Base-by-base conservation (phyloP, 53 echinoderm and acorn worm species). In the Actinopyga echinites region DNA sequence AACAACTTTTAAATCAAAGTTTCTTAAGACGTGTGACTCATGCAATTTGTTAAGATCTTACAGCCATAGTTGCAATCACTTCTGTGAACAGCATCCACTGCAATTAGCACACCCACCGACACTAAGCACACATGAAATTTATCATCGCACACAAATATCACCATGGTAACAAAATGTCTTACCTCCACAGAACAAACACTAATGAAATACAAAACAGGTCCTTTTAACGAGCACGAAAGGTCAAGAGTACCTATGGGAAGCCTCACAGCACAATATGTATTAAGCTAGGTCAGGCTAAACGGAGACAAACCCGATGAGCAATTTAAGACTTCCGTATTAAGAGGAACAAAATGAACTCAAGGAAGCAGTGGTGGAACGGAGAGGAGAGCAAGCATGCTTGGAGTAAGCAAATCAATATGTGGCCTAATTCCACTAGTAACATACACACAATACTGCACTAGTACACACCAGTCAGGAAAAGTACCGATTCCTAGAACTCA, bases 81-180 rank as follows among this genome's bases (percentile, higher is more conserved):
- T 49, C 49, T 49, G 13, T 49, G 49, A 13, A 49, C 17, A 49
- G 49, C 49, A 49, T 49, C 49, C 15, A 49, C 49, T 49, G 49
- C 49, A 49, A 49, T 49, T 49, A 49, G 49, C 49, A 49, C 49
- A 49, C 49, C 49, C 15, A 49, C 49, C 15, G 13, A 17, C 17
- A 17, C 49, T 15, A 49, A 49, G 49, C 49, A 49, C 49, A 49
- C 49, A 49, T 49, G 49, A 15, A 49, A 49, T 17, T 49, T 13
- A 49, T 49, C 49, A 49, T 49, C 49, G 49, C 49, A 15, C 49
- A 49, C 49, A 49, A n/a, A 49, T 49, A 49, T 49, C 49, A 31
- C 34, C 36, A 68, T 32, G 40, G 68, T n/a, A 35, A 68, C 34
- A 30, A 68, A 68, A 68, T 37, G 68, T 68, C 68, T 68, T 68